Evolutionary conservation across 2,888 invertebrate genomes (phyloP).

Genomic region (Archips xylosteana): DNA sequence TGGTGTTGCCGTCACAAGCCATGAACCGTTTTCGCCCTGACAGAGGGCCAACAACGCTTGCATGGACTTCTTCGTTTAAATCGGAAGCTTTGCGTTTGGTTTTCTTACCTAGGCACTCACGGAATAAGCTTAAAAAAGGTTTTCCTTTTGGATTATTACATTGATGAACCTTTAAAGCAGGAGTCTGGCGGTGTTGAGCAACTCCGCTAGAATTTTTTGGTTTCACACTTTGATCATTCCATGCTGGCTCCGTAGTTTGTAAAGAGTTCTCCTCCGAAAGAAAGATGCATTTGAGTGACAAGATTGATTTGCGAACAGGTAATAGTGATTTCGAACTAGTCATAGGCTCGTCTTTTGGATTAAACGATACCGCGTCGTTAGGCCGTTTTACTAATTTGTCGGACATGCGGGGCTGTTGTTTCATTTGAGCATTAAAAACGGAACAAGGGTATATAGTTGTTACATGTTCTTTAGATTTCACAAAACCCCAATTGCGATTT

Average conservation of each 20-base stretch:
- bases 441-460: not conserved
- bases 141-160: not conserved
- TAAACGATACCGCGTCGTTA: not conserved
- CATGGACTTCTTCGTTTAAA: not conserved
- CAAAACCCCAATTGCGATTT: too few species aligned
- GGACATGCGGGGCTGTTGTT: not conserved
- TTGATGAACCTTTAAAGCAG: not conserved
- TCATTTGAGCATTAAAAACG: not conserved
- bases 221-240: not conserved
- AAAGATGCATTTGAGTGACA: not conserved
- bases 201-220: not conserved
- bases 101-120: slow-evolving; percentile 53
- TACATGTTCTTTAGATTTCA: not conserved
- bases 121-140: slow-evolving; percentile 50
- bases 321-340: not conserved
- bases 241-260: not conserved
- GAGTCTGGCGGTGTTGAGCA: not conserved
- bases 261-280: not conserved
- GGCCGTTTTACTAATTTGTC: not conserved
- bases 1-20: slow-evolving; percentile 5
- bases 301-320: slow-evolving; percentile 1
- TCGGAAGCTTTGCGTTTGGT: slow-evolving; percentile 39
- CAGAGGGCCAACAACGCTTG: not conserved
- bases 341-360: not conserved
- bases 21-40: not conserved